Conservation (phyloP, 2,113 vertebrate genomes). For the Rhinopithecus roxellana region DNA sequence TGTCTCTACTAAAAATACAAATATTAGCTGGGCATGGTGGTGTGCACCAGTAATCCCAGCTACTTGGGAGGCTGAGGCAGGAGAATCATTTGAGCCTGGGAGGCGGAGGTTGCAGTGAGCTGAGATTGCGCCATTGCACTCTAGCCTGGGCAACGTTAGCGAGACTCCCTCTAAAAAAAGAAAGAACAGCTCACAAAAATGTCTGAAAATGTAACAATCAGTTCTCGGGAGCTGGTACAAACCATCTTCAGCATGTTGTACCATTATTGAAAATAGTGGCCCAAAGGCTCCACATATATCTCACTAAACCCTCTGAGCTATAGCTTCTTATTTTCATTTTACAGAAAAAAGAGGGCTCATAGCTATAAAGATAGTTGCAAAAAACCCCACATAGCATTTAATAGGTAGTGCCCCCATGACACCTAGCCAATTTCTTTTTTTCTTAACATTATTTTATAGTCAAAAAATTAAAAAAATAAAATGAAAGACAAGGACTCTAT, state of each 20-base stretch:
- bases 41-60: too few species aligned
- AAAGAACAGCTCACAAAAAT: neutral
- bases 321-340: rapidly evolving
- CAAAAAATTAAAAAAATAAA: neutral
- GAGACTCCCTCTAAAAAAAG: too few species aligned
- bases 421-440: neutral
- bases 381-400: too few species aligned
- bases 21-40: too few species aligned
- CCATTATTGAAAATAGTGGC: too few species aligned
- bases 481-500: neutral
- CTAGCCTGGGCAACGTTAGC: too few species aligned
- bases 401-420: neutral
- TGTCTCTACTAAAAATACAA: too few species aligned
- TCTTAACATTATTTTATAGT: neutral
- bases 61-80: too few species aligned
- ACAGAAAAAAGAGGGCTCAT: rapidly evolving
- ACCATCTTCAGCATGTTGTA: neutral
- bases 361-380: neutral
- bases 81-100: too few species aligned
- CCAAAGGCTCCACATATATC: rapidly evolving
- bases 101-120: too few species aligned
- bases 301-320: rapidly evolving
- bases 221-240: rapidly evolving
- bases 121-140: too few species aligned
- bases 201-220: neutral